These are phyloP conservation scores for Nysson spinosus DNA, from an alignment of 2,888 invertebrate species.

Conservation along the genomic window DNA sequence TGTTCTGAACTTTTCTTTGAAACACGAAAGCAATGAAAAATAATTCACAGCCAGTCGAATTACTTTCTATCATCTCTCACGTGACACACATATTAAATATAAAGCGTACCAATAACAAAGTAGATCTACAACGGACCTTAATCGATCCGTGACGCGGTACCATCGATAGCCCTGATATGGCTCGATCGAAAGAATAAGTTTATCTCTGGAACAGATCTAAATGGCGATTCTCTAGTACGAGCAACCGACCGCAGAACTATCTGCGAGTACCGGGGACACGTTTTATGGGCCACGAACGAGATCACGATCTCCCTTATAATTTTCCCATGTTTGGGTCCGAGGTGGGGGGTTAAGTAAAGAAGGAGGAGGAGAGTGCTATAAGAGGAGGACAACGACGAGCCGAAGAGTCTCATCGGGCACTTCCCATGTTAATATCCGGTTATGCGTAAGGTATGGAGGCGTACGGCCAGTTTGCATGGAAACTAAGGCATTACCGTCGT, in stretches of 20 bases:
- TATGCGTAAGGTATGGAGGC: conserved; percentile 76
- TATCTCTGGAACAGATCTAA: conserved; percentile 50
- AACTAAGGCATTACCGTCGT: conserved; percentile 73
- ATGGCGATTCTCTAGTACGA: conserved; percentile 14
- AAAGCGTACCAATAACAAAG: not conserved
- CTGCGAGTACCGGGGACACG: conserved; percentile 44
- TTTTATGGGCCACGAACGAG: conserved; percentile 57
- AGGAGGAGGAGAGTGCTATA: conserved; percentile 9
- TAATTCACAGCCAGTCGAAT: conserved; percentile 3
- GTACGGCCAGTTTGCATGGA: conserved; percentile 75
- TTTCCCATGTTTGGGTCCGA: conserved; percentile 36
- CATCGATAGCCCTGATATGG: conserved; percentile 39
- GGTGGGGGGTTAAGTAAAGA: conserved; percentile 4
- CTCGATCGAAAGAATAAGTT: conserved; percentile 38
- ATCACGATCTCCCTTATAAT: conserved; percentile 62
- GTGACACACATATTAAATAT: conserved; percentile 13
- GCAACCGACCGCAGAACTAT: conserved; percentile 14
- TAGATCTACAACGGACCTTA: not conserved
- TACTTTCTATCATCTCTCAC: conserved; percentile 24
- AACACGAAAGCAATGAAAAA: conserved; percentile 21
- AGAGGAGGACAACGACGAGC: conserved; percentile 47
- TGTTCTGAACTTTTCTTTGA: conserved; percentile 41
- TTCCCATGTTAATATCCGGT: conserved; percentile 76
- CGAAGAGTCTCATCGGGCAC: conserved; percentile 66
- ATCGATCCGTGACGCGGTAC: conserved; percentile 26